phyloP scores from a whole-genome alignment of 2,888 invertebrate species.

The Zootermopsis nevadensis region DNA sequence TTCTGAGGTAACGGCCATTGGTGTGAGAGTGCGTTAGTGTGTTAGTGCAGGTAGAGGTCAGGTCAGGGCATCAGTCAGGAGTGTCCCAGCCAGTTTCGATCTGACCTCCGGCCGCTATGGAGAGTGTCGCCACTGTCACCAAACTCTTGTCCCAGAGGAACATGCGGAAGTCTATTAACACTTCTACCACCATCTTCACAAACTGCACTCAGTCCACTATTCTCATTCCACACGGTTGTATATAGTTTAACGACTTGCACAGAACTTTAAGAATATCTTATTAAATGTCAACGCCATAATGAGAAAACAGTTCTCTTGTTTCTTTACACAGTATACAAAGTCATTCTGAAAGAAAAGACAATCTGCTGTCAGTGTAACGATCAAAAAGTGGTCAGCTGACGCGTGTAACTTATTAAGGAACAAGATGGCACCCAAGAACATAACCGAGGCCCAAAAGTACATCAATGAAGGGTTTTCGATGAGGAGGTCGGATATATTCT shows the following conservation, averaged over 20 bases:
- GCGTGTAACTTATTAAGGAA: background rate
- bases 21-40: slow-evolving; percentile 11
- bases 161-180: background rate
- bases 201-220: background rate
- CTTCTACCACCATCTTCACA: background rate
- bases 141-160: slow-evolving; percentile 1
- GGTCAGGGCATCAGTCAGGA: slow-evolving; percentile 34
- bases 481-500: slow-evolving; percentile 1
- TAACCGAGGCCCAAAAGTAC: background rate
- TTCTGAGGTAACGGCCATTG: slow-evolving; percentile 51
- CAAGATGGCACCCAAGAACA: background rate
- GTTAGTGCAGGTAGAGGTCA: slow-evolving; percentile 13
- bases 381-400: background rate
- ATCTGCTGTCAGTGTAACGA: background rate
- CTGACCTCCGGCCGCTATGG: slow-evolving; percentile 10
- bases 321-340: background rate
- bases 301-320: background rate
- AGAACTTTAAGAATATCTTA: background rate
- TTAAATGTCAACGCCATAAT: background rate
- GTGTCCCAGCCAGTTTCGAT: slow-evolving; percentile 25
- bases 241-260: background rate
- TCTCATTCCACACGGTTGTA: background rate
- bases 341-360: slow-evolving; percentile 14
- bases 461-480: background rate
- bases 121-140: background rate